Evolutionary conservation across 1,140 invertebrate genomes (phyloP), one percentile per base, ranked within the genome.

Genomic region (Heliconius hewitsoni): DNA sequence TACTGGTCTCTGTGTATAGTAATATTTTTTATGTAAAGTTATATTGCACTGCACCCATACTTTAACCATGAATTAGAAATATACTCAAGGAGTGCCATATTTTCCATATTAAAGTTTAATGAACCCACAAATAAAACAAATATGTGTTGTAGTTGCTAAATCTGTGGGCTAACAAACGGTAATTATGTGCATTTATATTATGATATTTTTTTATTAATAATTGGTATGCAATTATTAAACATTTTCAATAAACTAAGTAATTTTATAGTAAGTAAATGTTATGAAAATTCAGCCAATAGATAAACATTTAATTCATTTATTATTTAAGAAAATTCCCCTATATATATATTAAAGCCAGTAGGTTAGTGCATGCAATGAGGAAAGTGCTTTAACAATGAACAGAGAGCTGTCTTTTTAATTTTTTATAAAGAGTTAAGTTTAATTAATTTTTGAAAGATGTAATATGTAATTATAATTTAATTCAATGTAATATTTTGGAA

Each of bases 321-420:
- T 81, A 85, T 86, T 90, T 84, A 84, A 89, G 88, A 89, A 88
- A 86, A 87, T 85, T 86, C 76, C 86, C 86, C 60, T 66, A 27
- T 91, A 89, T 87, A 91, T 89, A 91, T 88, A 84, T 91, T 84
- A 87, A 92, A 91, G 91, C 90, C 85, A 81, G 88, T 88, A 86
- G 86, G 85, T 88, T 90, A 91, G 88, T 92, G 90, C 90, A 92
- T 90, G 90, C 90, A 90, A 90, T 90, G 87, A 90, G 89, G 85
- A 91, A 89, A 91, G 90, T 93, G 90, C 88, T 87, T 81, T 87
- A 90, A 90, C 86, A 90, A 88, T 85, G 87, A 87, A 83, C 85
- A 83, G 88, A 90, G 87, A 90, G 87, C 86, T 86, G 83, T 82
- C 80, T 84, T 84, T 85, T 81, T 82, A 80, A 78, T 55, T 82